phyloP scores from a whole-genome alignment of 2,888 invertebrate species.

The Opisthograptis luteolata region DNA sequence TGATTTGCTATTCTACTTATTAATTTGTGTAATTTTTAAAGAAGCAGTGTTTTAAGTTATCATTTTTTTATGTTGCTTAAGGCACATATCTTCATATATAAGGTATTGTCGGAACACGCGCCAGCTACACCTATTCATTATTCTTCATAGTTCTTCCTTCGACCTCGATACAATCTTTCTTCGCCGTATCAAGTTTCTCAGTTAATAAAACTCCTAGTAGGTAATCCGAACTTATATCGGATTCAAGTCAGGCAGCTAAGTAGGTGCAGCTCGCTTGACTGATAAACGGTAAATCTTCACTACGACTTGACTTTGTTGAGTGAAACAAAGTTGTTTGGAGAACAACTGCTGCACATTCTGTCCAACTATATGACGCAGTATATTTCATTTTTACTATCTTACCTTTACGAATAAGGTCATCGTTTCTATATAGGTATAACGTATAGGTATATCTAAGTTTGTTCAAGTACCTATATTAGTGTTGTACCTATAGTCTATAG shows the following conservation, averaged over 20 bases:
- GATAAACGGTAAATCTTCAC: constrained; percentile 34
- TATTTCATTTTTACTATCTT: constrained; percentile 27
- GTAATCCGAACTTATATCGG: constrained; percentile 31
- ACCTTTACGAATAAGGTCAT: neutral
- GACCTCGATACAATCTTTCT: constrained; percentile 30
- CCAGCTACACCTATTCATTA: constrained; percentile 1
- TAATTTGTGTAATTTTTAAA: too few relatives aligned
- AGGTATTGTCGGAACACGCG: too few relatives aligned
- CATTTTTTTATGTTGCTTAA: too few relatives aligned
- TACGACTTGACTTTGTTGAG: constrained; percentile 25
- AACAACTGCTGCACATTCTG: constrained; percentile 22
- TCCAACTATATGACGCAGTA: constrained; percentile 24
- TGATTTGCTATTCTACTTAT: too few relatives aligned
- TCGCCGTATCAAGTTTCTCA: constrained; percentile 29
- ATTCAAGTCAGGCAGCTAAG: constrained; percentile 30
- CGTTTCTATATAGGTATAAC: too few relatives aligned
- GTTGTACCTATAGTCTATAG: too few relatives aligned
- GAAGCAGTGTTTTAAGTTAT: too few relatives aligned
- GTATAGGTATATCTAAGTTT: too few relatives aligned
- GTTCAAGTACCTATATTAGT: too few relatives aligned
- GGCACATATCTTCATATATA: too few relatives aligned
- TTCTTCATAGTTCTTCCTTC: constrained; percentile 6
- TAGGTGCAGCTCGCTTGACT: constrained; percentile 31
- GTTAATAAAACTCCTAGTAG: constrained; percentile 24
- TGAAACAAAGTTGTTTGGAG: constrained; percentile 23